Evolutionary conservation across 2,797 vertebrate species (phyloP), one percentile per base, ranked within the genome.

Genomic region (Typhlichthys subterraneus): DNA sequence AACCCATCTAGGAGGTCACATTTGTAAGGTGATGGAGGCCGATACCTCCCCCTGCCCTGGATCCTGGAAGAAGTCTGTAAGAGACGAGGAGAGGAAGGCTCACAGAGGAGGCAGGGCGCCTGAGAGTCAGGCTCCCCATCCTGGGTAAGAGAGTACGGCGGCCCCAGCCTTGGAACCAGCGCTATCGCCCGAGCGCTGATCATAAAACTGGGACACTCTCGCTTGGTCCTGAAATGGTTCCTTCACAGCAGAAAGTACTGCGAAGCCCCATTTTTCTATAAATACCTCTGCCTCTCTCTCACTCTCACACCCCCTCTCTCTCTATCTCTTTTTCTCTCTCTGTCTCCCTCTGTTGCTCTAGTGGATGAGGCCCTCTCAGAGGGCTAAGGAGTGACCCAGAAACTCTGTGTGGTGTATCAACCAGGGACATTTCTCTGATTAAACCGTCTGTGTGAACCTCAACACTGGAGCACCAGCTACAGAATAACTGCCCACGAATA

Each of bases 251-350:
- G 90, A 94, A 93, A 92, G 91, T 92, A 90, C 90, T 76, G 90
- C 87, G 70, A 90, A 94, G 93, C 91, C 93, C 93, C 91, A 92
- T 93, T 94, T 94, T 92, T 94, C 92, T 94, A 94, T 93, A 93
- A 94, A 94, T 93, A 94, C 91, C 85, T 88, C 77, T 58, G 45
- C 45, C 53, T 57, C 62, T 52, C 76, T 64, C 72, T 59, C 72
- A 72, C 66, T 65, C 63, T 70, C 59, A 68, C 66, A 64, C 83
- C 63, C 68, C 69, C 85, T 78, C 69, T 63, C 79, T 61, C 76
- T 59, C 80, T 63, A 70, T 52, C 75, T 72, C 75, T 70, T 71
- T 66, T 77, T 69, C 79, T 70, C 80, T 75, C 77, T 68, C 82
- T 63, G 72, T 82, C 83, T 88, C 82, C 72, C 73, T 81, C 71